A percentile compares a stretch with the other conserved stretches of the same genome.
These are phyloP conservation scores for Polyommatus icarus DNA, from an alignment of 2,888 invertebrate species.

Conservation along the genomic window DNA sequence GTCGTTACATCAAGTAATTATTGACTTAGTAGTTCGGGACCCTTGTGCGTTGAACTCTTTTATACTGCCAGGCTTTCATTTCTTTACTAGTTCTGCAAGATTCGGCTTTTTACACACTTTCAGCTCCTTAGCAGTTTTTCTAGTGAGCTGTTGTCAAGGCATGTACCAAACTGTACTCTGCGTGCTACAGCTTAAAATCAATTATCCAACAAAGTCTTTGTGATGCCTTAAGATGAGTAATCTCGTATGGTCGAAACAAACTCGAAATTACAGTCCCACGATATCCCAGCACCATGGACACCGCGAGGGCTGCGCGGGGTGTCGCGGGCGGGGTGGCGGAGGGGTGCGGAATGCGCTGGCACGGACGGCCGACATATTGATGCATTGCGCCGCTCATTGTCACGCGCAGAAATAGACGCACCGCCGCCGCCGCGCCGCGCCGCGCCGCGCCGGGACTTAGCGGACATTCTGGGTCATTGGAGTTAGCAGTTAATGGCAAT, in stretches of 20 bases:
- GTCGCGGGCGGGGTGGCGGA: not conserved
- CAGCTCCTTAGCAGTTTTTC: too few relatives aligned
- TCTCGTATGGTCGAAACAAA: not conserved
- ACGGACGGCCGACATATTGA: slow-evolving; percentile 27
- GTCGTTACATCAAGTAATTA: too few relatives aligned
- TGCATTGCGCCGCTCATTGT: slow-evolving; percentile 29
- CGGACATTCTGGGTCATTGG: slow-evolving; percentile 29
- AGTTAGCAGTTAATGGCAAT: not conserved
- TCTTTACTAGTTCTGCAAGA: too few relatives aligned
- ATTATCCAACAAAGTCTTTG: too few relatives aligned
- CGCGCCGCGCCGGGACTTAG: not conserved
- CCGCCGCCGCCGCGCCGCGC: not conserved
- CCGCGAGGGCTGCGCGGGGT: not conserved
- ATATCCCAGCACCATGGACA: not conserved
- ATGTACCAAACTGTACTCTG: too few relatives aligned
- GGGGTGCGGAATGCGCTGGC: slow-evolving; percentile 25
- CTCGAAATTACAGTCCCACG: not conserved
- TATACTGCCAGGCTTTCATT: too few relatives aligned
- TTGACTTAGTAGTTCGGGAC: too few relatives aligned
- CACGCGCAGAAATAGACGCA: slow-evolving; percentile 28
- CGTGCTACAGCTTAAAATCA: too few relatives aligned
- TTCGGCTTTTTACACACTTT: too few relatives aligned
- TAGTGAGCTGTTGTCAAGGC: too few relatives aligned
- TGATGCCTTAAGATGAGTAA: too few relatives aligned
- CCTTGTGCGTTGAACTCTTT: too few relatives aligned